Percentiles rank a stretch among this genome's conserved stretches.
Evolutionary conservation across 2,888 invertebrate genomes (phyloP).

Genomic region (Siphonodentalium dalli): DNA sequence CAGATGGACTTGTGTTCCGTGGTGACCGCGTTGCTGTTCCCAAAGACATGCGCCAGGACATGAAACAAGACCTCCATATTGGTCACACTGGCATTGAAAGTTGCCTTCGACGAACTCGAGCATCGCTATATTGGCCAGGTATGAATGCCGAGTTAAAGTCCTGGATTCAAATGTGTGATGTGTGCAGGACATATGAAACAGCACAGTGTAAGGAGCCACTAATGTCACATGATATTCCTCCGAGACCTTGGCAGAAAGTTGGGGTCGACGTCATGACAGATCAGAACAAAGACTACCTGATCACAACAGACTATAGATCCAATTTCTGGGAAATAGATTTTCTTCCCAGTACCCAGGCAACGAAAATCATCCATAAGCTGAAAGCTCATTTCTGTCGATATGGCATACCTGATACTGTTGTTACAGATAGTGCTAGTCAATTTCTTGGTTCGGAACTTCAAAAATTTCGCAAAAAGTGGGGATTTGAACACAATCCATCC

Average conservation of each 20-base stretch:
- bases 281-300: conserved; percentile 19
- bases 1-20: conserved; percentile 2
- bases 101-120: background rate
- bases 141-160: conserved; percentile 16
- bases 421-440: conserved; percentile 1
- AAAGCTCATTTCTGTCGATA: conserved; percentile 26
- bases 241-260: conserved; percentile 28
- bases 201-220: conserved; percentile 17
- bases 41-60: background rate
- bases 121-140: conserved; percentile 17
- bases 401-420: conserved; percentile 18
- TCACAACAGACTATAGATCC: conserved; percentile 26
- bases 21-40: conserved; percentile 3
- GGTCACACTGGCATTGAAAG: conserved; percentile 1
- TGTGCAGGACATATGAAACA: conserved; percentile 1
- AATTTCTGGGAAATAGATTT: conserved; percentile 26
- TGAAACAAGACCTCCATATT: background rate
- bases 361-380: conserved; percentile 17
- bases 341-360: conserved; percentile 7
- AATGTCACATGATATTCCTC: conserved; percentile 13
- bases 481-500: background rate
- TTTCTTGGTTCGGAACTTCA: background rate
- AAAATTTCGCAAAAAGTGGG: conserved; percentile 1
- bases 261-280: conserved; percentile 27
- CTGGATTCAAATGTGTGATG: conserved; percentile 16